phyloP scores from a whole-genome alignment of 2,113 vertebrate genomes.

The Chrysemys picta region DNA sequence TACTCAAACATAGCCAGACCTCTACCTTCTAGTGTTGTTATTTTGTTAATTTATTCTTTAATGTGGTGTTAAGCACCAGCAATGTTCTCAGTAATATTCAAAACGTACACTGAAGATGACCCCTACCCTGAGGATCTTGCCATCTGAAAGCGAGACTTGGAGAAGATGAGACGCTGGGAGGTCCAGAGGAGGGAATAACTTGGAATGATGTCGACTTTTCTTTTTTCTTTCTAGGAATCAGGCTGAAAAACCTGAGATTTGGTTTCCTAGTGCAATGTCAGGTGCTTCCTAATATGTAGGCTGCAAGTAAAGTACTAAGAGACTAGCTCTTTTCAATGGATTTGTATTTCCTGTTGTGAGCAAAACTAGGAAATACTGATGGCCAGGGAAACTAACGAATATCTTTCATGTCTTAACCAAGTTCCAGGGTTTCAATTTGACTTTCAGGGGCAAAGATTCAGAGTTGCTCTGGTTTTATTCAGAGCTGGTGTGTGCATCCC shows the following conservation, averaged over 20 bases:
- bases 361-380: neutral
- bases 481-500: neutral
- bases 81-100: neutral
- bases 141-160: neutral
- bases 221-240: neutral
- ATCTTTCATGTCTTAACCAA: neutral
- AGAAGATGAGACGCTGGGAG: neutral
- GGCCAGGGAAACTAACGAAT: neutral
- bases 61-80: neutral
- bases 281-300: neutral
- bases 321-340: neutral
- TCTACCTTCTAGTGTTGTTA: neutral
- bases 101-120: rapidly evolving
- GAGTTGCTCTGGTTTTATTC: neutral
- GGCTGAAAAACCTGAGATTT: neutral
- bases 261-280: neutral
- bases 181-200: neutral
- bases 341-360: neutral
- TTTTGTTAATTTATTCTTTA: neutral
- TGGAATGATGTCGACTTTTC: neutral
- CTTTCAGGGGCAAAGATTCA: neutral
- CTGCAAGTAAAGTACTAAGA: neutral
- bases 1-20: neutral
- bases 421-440: neutral
- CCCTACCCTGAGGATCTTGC: neutral